phyloP scores from a whole-genome alignment of 2,888 invertebrate species.

The Lepidocyrtinus sp. region DNA sequence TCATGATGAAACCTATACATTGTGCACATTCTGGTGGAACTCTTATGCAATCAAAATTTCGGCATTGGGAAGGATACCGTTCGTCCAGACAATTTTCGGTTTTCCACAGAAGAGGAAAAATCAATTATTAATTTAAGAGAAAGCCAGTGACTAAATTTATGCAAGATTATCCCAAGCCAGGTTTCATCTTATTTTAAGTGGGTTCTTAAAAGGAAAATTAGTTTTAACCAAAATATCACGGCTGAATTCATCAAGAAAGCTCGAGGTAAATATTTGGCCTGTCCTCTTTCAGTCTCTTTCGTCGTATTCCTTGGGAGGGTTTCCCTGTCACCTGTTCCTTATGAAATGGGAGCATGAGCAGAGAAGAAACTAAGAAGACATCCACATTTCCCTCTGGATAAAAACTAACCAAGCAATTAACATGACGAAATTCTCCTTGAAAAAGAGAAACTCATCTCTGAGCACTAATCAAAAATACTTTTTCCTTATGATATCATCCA shows the following conservation, averaged over 20 bases:
- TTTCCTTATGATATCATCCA: background rate
- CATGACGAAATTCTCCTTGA: slow-evolving; percentile 51
- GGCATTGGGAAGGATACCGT: background rate
- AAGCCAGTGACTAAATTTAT: too few relatives aligned
- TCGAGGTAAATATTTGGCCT: slow-evolving; percentile 24
- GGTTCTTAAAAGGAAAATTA: slow-evolving; percentile 26
- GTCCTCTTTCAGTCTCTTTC: slow-evolving; percentile 3
- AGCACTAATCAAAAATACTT: slow-evolving; percentile 12
- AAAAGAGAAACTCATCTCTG: slow-evolving; percentile 52
- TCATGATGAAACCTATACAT: background rate
- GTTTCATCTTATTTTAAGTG: background rate
- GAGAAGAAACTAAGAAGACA: slow-evolving; percentile 4
- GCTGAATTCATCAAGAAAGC: slow-evolving; percentile 24
- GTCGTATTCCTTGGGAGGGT: too few relatives aligned
- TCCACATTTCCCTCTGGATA: slow-evolving; percentile 54
- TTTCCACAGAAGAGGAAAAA: slow-evolving; percentile 33
- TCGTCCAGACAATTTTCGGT: slow-evolving; percentile 23
- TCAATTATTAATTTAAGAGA: slow-evolving; percentile 37
- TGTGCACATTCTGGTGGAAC: background rate
- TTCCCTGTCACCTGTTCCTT: slow-evolving; percentile 17
- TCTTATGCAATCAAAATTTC: background rate
- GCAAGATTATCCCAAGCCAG: slow-evolving; percentile 4
- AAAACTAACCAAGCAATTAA: slow-evolving; percentile 62
- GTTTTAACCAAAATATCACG: slow-evolving; percentile 28
- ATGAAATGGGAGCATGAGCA: slow-evolving; percentile 1